Evolutionary conservation across 2,888 invertebrate genomes (phyloP).

Genomic region (Caenorhabditis imperialis): DNA sequence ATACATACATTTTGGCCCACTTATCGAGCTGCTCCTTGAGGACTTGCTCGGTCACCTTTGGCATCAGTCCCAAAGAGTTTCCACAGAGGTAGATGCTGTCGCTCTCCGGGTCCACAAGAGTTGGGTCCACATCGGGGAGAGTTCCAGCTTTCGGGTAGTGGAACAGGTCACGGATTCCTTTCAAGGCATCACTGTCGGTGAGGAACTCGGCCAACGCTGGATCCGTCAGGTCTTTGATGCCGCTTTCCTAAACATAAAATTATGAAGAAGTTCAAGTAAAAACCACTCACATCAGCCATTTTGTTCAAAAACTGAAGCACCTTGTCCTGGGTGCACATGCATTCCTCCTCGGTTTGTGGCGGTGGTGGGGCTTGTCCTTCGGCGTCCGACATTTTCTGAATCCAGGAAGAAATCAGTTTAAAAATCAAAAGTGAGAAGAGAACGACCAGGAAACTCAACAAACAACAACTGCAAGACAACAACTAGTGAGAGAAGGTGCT

Average conservation of each 20-base stretch:
- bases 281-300: conserved; percentile 50
- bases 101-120: conserved; percentile 76
- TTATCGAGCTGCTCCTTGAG: conserved; percentile 80
- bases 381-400: conserved; percentile 16
- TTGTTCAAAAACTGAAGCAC: conserved; percentile 55
- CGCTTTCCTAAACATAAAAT: conserved; percentile 41
- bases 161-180: conserved; percentile 67
- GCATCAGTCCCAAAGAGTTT: conserved; percentile 82
- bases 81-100: conserved; percentile 82
- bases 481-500: conserved; percentile 1
- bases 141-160: conserved; percentile 69
- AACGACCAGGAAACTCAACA: conserved; percentile 5
- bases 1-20: conserved; percentile 80
- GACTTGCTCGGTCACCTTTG: conserved; percentile 79
- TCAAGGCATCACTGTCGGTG: conserved; percentile 59
- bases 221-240: conserved; percentile 56
- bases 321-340: conserved; percentile 57
- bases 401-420: background rate
- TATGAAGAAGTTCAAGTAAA: background rate
- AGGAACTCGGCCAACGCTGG: conserved; percentile 55
- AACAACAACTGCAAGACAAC: conserved; percentile 43
- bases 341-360: conserved; percentile 32
- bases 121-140: conserved; percentile 68
- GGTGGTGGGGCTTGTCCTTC: conserved; percentile 35
- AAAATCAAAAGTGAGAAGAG: background rate